Percentiles rank a stretch among this genome's conserved stretches.
These are phyloP conservation scores for Melanostoma mellinum DNA, from an alignment of 2,888 invertebrate genomes.

Conservation along the genomic window DNA sequence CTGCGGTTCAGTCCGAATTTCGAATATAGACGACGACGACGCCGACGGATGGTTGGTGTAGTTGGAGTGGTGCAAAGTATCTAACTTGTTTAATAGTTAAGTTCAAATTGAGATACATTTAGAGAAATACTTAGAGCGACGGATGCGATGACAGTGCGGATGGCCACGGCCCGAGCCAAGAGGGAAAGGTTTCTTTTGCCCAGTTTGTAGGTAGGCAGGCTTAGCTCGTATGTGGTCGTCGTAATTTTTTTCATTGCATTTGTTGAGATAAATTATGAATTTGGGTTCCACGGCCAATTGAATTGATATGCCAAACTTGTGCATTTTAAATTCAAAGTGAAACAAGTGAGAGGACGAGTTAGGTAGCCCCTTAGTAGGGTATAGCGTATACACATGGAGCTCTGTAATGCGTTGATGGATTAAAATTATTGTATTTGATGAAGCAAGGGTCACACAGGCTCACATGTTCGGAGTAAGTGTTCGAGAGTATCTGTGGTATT, in stretches of 20 bases:
- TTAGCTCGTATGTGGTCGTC: too few relatives aligned
- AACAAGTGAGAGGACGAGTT: too few relatives aligned
- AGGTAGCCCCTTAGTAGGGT: too few relatives aligned
- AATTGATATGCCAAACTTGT: slow-evolving; percentile 45
- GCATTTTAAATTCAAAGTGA: slow-evolving; percentile 9
- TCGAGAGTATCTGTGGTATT: too few relatives aligned
- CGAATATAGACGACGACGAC: background rate
- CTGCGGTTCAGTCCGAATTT: background rate
- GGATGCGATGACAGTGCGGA: background rate
- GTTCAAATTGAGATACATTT: slow-evolving; percentile 51
- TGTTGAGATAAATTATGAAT: slow-evolving; percentile 54
- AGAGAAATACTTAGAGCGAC: slow-evolving; percentile 21
- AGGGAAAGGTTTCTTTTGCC: too few relatives aligned
- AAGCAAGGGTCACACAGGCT: too few relatives aligned
- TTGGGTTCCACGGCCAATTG: slow-evolving; percentile 21
- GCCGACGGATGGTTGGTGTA: background rate
- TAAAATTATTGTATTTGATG: too few relatives aligned
- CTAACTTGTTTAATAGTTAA: slow-evolving; percentile 42
- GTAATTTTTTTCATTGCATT: slow-evolving; percentile 32
- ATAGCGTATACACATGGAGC: too few relatives aligned
- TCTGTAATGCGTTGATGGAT: too few relatives aligned
- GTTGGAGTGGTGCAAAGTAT: slow-evolving; percentile 9
- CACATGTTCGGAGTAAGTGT: too few relatives aligned
- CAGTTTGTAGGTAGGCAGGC: too few relatives aligned
- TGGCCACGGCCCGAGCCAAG: background rate